A percentile compares a stretch with the other conserved stretches of the same genome.
These are phyloP conservation scores for Tretioscincus oriximinensis DNA, from an alignment of 2,113 vertebrate genomes.

Conservation along the genomic window DNA sequence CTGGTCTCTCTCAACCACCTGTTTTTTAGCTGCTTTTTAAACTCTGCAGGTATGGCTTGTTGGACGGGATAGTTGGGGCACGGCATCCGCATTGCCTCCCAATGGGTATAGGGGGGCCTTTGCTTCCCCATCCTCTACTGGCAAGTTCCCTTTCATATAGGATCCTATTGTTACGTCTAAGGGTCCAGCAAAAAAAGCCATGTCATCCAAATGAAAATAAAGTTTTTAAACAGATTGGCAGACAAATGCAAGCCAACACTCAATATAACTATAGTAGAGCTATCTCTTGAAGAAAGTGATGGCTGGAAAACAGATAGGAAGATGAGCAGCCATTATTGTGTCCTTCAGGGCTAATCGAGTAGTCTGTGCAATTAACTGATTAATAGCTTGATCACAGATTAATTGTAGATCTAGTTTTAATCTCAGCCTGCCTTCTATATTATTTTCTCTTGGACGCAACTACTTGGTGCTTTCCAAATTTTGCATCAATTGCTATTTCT, in stretches of 20 bases:
- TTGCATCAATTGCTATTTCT: background rate
- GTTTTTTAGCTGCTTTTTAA: too few relatives aligned
- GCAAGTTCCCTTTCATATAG: too few relatives aligned
- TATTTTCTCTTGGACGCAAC: background rate
- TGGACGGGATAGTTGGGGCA: too few relatives aligned
- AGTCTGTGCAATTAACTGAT: constrained; percentile 17
- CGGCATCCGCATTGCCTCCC: too few relatives aligned
- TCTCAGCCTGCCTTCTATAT: constrained; percentile 4
- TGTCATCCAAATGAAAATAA: background rate
- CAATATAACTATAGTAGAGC: background rate
- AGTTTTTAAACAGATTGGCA: background rate
- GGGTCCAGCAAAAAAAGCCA: too few relatives aligned
- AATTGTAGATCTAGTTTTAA: constrained; percentile 1
- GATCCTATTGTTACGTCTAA: too few relatives aligned
- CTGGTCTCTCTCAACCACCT: too few relatives aligned
- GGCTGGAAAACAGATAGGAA: background rate
- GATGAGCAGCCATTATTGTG: background rate
- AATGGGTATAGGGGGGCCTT: too few relatives aligned
- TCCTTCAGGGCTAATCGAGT: constrained; percentile 9
- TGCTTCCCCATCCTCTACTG: too few relatives aligned
- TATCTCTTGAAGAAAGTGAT: background rate
- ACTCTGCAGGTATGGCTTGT: too few relatives aligned
- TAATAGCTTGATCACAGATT: constrained; percentile 18
- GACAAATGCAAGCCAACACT: background rate
- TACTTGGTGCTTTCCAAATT: background rate